Percentiles rank a stretch among this genome's conserved stretches.
Evolutionary conservation across 2,113 vertebrate genomes (phyloP).

Genomic region (Ammodytes dubius): DNA sequence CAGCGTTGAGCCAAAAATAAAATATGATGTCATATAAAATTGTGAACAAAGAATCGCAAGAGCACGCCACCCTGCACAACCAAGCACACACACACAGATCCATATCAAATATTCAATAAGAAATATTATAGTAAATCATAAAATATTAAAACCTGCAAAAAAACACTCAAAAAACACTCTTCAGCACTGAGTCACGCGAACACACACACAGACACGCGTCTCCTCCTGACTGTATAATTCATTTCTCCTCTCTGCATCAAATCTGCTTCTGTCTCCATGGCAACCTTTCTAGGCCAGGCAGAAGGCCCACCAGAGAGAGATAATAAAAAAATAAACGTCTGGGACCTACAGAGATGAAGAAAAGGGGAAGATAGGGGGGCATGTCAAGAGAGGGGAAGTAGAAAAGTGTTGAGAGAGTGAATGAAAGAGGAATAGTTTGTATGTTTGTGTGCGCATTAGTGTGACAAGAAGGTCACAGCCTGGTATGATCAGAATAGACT

Average conservation of each 20-base stretch:
- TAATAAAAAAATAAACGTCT: slow-evolving; percentile 62
- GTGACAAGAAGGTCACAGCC: slow-evolving; percentile 11
- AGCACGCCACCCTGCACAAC: neutral
- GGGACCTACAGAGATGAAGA: slow-evolving; percentile 32
- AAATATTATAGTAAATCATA: slow-evolving; percentile 61
- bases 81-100: slow-evolving; percentile 10
- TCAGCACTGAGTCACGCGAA: slow-evolving; percentile 50
- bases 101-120: slow-evolving; percentile 61
- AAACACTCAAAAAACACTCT: slow-evolving; percentile 7
- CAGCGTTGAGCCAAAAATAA: slow-evolving; percentile 56
- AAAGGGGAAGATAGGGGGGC: slow-evolving; percentile 6
- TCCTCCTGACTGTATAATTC: slow-evolving; percentile 78
- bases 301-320: slow-evolving; percentile 57
- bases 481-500: slow-evolving; percentile 10
- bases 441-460: slow-evolving; percentile 8
- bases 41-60: slow-evolving; percentile 18
- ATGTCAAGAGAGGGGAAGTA: neutral
- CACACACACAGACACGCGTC: slow-evolving; percentile 38
- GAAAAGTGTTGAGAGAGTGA: neutral
- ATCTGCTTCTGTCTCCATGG: slow-evolving; percentile 85
- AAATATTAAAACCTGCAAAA: slow-evolving; percentile 71
- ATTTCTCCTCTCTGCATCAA: slow-evolving; percentile 79
- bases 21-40: slow-evolving; percentile 60
- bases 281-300: slow-evolving; percentile 83
- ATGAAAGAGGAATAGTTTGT: neutral